Percentiles rank a stretch among this genome's conserved stretches.
phyloP scores from a whole-genome alignment of 2,888 invertebrate genomes.

The Nomada lathburiana region DNA sequence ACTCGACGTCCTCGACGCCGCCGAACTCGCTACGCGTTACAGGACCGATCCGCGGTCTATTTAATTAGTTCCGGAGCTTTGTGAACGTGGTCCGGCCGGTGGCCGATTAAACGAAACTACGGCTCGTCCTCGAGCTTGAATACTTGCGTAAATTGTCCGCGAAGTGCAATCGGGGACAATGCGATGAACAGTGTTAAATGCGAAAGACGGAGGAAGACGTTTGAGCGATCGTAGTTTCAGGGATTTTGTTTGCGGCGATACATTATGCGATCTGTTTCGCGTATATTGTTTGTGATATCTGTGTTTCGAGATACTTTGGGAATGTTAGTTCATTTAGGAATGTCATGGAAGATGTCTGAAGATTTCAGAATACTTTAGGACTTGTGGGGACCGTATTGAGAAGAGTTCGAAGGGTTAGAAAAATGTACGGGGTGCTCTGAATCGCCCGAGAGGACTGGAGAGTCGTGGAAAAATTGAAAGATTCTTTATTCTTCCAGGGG shows the following conservation, averaged over 20 bases:
- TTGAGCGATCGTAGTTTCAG: no score
- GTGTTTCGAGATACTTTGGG: no score
- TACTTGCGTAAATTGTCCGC: not conserved
- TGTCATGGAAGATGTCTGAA: no score
- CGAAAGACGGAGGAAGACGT: no score
- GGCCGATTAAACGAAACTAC: constrained; percentile 37
- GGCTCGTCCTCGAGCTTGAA: constrained; percentile 18
- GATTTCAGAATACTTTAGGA: no score
- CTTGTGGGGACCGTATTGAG: no score
- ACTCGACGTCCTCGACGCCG: constrained; percentile 28
- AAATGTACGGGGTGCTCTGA: not conserved
- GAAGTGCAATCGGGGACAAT: not conserved
- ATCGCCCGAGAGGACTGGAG: not conserved
- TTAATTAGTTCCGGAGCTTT: constrained; percentile 72
- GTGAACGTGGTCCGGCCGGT: constrained; percentile 32
- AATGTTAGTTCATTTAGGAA: no score
- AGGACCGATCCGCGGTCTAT: constrained; percentile 67
- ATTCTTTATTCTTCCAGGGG: not conserved
- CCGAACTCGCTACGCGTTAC: constrained; percentile 52
- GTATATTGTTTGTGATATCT: no score
- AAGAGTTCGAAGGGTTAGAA: not conserved
- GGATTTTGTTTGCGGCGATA: no score
- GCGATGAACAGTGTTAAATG: no score
- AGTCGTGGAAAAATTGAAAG: not conserved
- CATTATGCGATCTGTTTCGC: no score